Conservation (phyloP, 2,113 vertebrate genomes). For the Pseudonaja textilis region DNA sequence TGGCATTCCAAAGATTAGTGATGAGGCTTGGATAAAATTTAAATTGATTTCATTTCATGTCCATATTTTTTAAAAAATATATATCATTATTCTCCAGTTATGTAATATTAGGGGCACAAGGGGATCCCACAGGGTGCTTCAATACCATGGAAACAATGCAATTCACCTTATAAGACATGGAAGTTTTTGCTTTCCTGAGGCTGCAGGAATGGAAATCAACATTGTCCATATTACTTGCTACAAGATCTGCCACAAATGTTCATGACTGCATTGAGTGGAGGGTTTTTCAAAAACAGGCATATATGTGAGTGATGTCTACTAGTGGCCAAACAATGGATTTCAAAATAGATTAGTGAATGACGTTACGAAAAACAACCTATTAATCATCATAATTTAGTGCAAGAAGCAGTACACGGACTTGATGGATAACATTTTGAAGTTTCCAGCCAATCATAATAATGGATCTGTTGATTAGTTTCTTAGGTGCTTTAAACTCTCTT, state of each 20-base stretch:
- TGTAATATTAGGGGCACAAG: background rate
- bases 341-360: slow-evolving; percentile 77
- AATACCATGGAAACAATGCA: background rate
- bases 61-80: background rate
- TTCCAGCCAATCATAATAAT: slow-evolving; percentile 82
- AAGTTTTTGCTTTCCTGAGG: background rate
- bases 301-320: slow-evolving; percentile 70
- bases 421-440: slow-evolving; percentile 78
- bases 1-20: background rate
- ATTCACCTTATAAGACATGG: background rate
- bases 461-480: slow-evolving; percentile 77
- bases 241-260: slow-evolving; percentile 53
- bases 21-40: background rate
- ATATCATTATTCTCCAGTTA: background rate
- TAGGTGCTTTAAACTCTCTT: slow-evolving; percentile 73
- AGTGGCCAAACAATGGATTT: slow-evolving; percentile 67
- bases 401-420: slow-evolving; percentile 72
- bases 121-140: background rate
- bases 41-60: background rate
- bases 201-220: background rate
- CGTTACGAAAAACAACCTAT: slow-evolving; percentile 72
- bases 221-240: slow-evolving; percentile 53
- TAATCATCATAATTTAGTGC: slow-evolving; percentile 78
- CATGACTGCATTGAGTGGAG: slow-evolving; percentile 49
- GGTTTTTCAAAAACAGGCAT: slow-evolving; percentile 58